Evolutionary conservation across 2,888 invertebrate species (phyloP), one percentile per base, ranked within the genome.

Genomic region (Campopleginae sp.): DNA sequence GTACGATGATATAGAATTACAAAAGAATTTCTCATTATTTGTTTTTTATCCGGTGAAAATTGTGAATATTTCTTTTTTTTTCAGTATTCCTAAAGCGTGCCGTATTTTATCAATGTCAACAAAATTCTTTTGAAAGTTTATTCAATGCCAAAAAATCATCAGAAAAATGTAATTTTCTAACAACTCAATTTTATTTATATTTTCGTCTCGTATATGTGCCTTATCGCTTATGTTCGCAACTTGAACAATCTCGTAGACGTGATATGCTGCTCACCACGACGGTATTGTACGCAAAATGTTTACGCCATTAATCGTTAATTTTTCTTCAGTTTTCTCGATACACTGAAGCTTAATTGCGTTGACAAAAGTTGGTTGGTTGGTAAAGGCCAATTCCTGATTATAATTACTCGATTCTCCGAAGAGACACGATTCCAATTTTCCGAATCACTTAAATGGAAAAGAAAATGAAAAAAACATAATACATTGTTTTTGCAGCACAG

Each of bases 241-340:
- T 17, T 33, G 33, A 75, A 44, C 8, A 76, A 58, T 42, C n/a
- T n/a, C 77, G 63, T 63, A 23, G 70, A 14, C 76, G 2, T 58
- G 70, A 14, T 71, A 1, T 58, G 65, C 54, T 70, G 63, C 65
- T 42, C 61, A 63, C 74, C 14, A 27, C 51, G 68, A 77, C 46
- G 78, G 74, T 82, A 77, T 51, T n/a, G 51, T 31, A 54, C 44
- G 1, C 12, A 48, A 58, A 14, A 70, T 33, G 17, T 23, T 46
- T 7, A 33, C 10, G 8, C 10, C 38, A 10, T 38, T 38, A 38
- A 38, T 38, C 38, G 38, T 38, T 10, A 38, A 38, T 38, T 38
- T 38, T 38, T 38, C 38, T 38, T 7, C 38, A 38, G 38, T 38
- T 38, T 38, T 5, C 38, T 38, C 38, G 38, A 7, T 38, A 5